Percentiles rank a stretch among this genome's conserved stretches.
Conservation (phyloP, 2,113 vertebrate genomes). For the Benitochromis conjunctus region DNA sequence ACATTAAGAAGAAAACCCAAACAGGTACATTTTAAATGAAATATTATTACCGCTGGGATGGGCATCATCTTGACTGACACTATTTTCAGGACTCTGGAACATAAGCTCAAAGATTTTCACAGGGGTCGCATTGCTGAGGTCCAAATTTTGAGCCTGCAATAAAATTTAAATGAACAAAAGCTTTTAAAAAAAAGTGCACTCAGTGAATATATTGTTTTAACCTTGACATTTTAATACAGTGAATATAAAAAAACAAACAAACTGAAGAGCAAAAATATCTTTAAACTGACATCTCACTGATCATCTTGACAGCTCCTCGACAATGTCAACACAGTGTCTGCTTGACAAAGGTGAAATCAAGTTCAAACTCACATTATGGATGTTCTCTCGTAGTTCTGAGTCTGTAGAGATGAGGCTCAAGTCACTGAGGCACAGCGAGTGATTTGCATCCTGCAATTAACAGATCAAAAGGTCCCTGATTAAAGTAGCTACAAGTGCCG, state of each 20-base stretch:
- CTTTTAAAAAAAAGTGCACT: not conserved
- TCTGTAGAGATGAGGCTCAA: conserved; percentile 95
- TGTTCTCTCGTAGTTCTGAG: conserved; percentile 88
- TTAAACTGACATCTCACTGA: not conserved
- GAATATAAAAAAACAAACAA: not conserved
- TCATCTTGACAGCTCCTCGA: not conserved
- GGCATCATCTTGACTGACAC: conserved; percentile 81
- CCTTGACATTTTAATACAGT: not conserved
- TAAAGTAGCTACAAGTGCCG: not conserved
- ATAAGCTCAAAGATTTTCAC: conserved; percentile 95
- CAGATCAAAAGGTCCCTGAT: not conserved
- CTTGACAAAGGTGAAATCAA: not conserved
- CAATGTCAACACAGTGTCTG: not conserved
- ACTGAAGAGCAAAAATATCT: not conserved
- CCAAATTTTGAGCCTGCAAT: conserved; percentile 82
- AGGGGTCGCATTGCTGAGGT: conserved; percentile 87
- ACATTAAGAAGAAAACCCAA: not conserved
- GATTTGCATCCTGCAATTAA: conserved; percentile 87
- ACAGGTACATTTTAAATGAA: not conserved
- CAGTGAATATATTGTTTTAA: not conserved
- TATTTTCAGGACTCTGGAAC: conserved; percentile 92
- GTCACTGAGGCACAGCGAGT: conserved; percentile 95
- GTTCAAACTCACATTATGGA: conserved; percentile 80
- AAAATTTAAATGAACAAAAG: not conserved
- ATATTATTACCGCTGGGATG: conserved; percentile 77